Evolutionary conservation across 2,797 vertebrate species (phyloP).

Genomic region (Gymnodraco acuticeps): DNA sequence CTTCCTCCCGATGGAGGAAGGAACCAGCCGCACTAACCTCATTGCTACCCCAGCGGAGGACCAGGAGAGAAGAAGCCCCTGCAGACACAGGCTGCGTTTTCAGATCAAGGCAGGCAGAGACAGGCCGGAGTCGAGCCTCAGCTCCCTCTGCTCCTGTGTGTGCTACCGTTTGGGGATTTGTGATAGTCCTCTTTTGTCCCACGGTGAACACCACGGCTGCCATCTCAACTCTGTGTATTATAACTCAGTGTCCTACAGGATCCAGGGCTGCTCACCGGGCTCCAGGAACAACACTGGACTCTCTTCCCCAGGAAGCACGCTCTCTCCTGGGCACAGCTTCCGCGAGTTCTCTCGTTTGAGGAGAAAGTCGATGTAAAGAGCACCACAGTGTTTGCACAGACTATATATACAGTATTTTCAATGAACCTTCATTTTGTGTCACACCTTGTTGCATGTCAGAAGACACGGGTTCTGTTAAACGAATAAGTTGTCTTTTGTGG

Average conservation of each 20-base stretch:
- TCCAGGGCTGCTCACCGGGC: constrained; percentile 85
- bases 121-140: constrained; percentile 77
- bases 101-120: constrained; percentile 71
- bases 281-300: constrained; percentile 88
- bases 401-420: constrained; percentile 43
- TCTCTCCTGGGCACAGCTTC: constrained; percentile 82
- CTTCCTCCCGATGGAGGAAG: constrained; percentile 88
- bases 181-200: constrained; percentile 80
- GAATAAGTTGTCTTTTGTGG: constrained; percentile 32
- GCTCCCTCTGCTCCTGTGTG: constrained; percentile 90
- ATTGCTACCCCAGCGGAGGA: constrained; percentile 86
- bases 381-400: constrained; percentile 50
- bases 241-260: constrained; percentile 89
- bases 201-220: constrained; percentile 79
- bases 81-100: constrained; percentile 74
- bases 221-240: constrained; percentile 89
- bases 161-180: constrained; percentile 88
- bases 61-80: constrained; percentile 59
- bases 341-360: constrained; percentile 80
- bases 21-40: constrained; percentile 91
- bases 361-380: constrained; percentile 90
- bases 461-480: constrained; percentile 33
- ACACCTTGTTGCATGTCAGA: constrained; percentile 49
- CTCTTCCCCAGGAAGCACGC: constrained; percentile 89
- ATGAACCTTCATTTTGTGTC: constrained; percentile 53